Conservation (phyloP, 2,888 invertebrate species). For the Plagodis dolabraria region DNA sequence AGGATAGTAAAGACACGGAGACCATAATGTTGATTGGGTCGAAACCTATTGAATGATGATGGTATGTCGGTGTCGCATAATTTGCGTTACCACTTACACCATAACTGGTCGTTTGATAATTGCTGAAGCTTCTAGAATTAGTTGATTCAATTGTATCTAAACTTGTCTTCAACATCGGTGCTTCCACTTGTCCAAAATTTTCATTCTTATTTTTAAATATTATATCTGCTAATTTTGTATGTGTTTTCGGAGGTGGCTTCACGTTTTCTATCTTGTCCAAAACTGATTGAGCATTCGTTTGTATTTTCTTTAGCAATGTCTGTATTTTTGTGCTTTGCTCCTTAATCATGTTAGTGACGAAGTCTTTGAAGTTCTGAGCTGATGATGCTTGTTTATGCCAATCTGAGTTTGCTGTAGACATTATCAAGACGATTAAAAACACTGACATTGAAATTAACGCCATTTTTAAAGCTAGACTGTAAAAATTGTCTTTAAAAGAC, state of each 20-base stretch:
- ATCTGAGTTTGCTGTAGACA: slow-evolving; percentile 60
- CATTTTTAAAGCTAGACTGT: slow-evolving; percentile 60
- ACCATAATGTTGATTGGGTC: slow-evolving; percentile 80
- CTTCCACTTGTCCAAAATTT: slow-evolving; percentile 61
- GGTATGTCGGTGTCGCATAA: slow-evolving; percentile 64
- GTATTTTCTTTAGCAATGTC: slow-evolving; percentile 66
- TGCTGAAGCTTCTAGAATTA: slow-evolving; percentile 62
- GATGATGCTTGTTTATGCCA: slow-evolving; percentile 50
- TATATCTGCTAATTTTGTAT: slow-evolving; percentile 19
- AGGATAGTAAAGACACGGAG: slow-evolving; percentile 76
- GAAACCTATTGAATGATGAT: slow-evolving; percentile 81
- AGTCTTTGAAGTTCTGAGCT: slow-evolving; percentile 64
- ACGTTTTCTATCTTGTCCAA: slow-evolving; percentile 65
- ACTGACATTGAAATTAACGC: slow-evolving; percentile 63
- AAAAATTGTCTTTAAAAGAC: slow-evolving; percentile 53
- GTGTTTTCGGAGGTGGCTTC: slow-evolving; percentile 46
- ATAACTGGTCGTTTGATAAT: slow-evolving; percentile 63
- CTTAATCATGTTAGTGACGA: slow-evolving; percentile 65
- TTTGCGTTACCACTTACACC: slow-evolving; percentile 63
- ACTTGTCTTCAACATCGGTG: slow-evolving; percentile 52
- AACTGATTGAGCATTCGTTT: slow-evolving; percentile 68
- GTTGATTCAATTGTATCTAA: slow-evolving; percentile 42
- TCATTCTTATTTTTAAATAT: slow-evolving; percentile 9
- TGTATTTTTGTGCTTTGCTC: slow-evolving; percentile 75
- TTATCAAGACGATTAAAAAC: slow-evolving; percentile 56